Base-by-base conservation (phyloP, 1,140 invertebrate genomes). In the Amphibalanus amphitrite region DNA sequence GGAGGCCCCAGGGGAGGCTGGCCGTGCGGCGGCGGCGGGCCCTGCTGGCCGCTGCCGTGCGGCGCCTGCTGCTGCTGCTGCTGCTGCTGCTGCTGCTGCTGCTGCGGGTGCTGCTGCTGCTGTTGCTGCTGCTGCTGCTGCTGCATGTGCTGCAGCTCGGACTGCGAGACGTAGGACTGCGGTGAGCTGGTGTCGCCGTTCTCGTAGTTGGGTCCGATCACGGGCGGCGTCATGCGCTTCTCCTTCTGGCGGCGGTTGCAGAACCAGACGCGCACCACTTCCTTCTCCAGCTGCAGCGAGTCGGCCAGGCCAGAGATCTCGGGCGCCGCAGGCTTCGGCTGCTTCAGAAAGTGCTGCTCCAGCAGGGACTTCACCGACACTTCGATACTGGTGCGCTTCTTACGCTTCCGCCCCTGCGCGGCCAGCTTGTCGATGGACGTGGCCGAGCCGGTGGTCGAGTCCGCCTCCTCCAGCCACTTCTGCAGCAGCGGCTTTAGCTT, bases 391-490 rank as follows among this genome's bases (percentile, higher is more conserved):
- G 97, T 99, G 74, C 97, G 85, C 88, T 99, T 99, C 89, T 99
- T 99, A 70, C 97, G 84, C 80, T 98, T 98, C 69, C 97, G 84
- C 23, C 96, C 95, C 81, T 98, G 95, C 4, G 94, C 93, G 4
- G 95, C 94, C 71, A 98, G 97, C 83, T 98, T 98, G 82, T 98
- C 95, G 81, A 97, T 97, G 78, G 90, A 94, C n/a, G 95, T 97
- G 26, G 95, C 93, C 74, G 94, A 96, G 28, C 95, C 96, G 40
- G 94, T 98, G 73, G 93, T 95, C 72, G 92, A 95, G 79, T 99
- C 97, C 17, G 97, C 97, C 80, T 99, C 97, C 81, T 99, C 96
- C 38, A 99, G 84, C 97, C 97, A 99, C 82, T 99, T 99, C 79
- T 97, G 94, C 69, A 99, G 85, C 73, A 99, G 83, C 40, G 97